These are phyloP conservation scores for Oryzias celebensis DNA, from an alignment of 2,113 vertebrate species.

Conservation along the genomic window DNA sequence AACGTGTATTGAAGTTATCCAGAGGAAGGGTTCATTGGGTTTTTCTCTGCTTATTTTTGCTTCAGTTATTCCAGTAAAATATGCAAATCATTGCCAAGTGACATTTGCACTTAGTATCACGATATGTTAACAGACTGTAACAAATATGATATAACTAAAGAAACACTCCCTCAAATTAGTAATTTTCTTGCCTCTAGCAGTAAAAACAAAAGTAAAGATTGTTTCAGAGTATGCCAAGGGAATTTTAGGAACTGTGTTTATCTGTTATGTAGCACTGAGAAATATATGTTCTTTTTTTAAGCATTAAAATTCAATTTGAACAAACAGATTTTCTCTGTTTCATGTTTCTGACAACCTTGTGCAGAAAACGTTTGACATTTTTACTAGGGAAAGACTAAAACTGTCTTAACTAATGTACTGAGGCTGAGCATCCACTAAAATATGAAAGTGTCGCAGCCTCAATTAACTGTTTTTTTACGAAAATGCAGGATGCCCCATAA, in stretches of 20 bases:
- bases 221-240: neutral
- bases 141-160: neutral
- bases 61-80: conserved; percentile 10
- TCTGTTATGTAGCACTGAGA: neutral
- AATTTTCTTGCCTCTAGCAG: neutral
- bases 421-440: neutral
- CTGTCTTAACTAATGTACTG: neutral
- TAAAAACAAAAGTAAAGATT: neutral
- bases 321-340: too few species aligned
- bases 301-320: neutral
- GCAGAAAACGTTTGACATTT: too few species aligned
- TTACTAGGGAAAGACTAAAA: neutral
- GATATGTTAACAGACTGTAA: conserved; percentile 7
- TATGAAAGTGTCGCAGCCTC: neutral
- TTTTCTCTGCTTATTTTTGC: conserved; percentile 21
- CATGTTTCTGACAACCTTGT: too few species aligned
- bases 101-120: conserved; percentile 17
- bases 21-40: too few species aligned
- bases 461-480: neutral
- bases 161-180: neutral
- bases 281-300: neutral
- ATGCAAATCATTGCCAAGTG: conserved; percentile 2
- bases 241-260: neutral
- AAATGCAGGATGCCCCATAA: neutral
- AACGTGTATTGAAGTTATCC: conserved; percentile 23